Conservation (phyloP, 2,888 invertebrate species). For the Noctua comes region DNA sequence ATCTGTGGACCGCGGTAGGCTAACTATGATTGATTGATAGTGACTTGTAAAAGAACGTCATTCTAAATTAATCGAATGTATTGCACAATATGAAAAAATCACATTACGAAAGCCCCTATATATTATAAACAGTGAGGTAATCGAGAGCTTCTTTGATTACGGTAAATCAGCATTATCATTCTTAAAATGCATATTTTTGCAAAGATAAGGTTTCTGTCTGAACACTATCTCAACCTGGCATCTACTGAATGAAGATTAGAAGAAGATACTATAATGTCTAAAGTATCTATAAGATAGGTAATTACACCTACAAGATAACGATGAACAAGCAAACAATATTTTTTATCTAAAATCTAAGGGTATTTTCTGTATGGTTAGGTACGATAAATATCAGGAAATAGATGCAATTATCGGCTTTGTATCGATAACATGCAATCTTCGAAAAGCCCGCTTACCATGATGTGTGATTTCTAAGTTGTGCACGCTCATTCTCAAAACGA, state of each 20-base stretch:
- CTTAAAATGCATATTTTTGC: background rate
- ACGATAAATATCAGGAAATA: background rate
- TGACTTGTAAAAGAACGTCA: background rate
- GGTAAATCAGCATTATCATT: background rate
- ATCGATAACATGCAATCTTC: background rate
- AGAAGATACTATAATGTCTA: background rate
- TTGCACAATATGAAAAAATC: conserved; percentile 1
- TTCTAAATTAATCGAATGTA: background rate
- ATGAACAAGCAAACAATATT: background rate
- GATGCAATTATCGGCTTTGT: background rate
- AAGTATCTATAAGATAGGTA: background rate
- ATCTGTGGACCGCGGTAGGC: background rate
- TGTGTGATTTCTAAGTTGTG: background rate
- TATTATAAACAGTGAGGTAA: background rate
- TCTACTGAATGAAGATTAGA: background rate
- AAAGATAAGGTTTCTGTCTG: background rate
- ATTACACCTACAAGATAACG: background rate
- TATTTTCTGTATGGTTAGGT: too few relatives aligned
- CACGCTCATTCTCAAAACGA: background rate
- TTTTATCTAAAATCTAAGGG: background rate
- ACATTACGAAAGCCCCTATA: background rate
- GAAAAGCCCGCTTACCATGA: background rate
- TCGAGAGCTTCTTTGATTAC: background rate
- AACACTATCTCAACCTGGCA: background rate
- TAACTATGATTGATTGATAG: background rate